A percentile compares a stretch with the other conserved stretches of the same genome.
Evolutionary conservation across 1,140 invertebrate species (phyloP).

Genomic region (Drosophila funebris): DNA sequence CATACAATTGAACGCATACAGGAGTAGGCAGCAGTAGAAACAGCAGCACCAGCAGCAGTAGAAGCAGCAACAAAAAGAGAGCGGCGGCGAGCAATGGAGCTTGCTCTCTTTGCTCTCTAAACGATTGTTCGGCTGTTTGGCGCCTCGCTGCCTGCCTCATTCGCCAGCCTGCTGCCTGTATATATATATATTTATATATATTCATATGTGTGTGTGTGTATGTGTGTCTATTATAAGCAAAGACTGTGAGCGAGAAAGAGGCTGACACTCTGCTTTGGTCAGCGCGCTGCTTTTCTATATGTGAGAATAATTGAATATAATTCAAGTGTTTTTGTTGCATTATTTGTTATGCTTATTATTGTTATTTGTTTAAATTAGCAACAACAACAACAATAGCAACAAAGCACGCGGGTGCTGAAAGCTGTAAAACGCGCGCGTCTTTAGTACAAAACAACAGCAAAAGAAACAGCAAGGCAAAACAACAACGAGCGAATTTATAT

Average conservation of each 20-base stretch:
- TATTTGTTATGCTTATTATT: constrained; percentile 76
- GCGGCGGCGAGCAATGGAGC: constrained; percentile 17
- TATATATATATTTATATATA: constrained; percentile 17
- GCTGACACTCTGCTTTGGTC: constrained; percentile 46
- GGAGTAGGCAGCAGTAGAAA: constrained; percentile 16
- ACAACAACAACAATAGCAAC: constrained; percentile 45
- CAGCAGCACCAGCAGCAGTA: not conserved
- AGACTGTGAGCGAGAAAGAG: constrained; percentile 39
- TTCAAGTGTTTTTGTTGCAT: constrained; percentile 78
- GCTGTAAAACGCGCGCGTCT: constrained; percentile 40
- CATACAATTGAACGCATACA: constrained; percentile 31
- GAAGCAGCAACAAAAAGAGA: constrained; percentile 16
- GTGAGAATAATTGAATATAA: constrained; percentile 75
- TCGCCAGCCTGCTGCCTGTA: constrained; percentile 36
- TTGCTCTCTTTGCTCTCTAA: constrained; percentile 30
- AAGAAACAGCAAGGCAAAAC: constrained; percentile 20
- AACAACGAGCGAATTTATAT: constrained; percentile 26
- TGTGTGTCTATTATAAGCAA: constrained; percentile 65
- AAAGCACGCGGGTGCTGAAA: constrained; percentile 45
- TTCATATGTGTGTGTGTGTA: constrained; percentile 12
- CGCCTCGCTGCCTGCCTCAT: constrained; percentile 46
- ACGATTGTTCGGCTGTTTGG: constrained; percentile 44
- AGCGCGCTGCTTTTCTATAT: constrained; percentile 9
- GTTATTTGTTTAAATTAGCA: constrained; percentile 80
- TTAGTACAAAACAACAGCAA: constrained; percentile 19